Percentiles rank a stretch among this genome's conserved stretches.
Conservation (phyloP, 2,113 vertebrate genomes). For the Microtus montanus region DNA sequence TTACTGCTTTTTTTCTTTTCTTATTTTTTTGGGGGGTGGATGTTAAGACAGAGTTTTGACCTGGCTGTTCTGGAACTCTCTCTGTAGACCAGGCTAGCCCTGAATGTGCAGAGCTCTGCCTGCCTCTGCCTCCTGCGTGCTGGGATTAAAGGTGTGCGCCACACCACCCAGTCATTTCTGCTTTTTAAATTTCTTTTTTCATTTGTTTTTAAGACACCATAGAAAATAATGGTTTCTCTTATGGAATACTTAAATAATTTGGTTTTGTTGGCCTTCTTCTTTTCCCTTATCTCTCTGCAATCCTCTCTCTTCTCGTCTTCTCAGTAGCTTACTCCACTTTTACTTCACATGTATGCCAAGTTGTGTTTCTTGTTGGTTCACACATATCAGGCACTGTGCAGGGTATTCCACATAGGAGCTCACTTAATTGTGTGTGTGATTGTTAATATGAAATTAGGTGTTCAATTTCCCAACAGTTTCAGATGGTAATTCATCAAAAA, state of each 20-base stretch:
- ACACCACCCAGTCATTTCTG: neutral
- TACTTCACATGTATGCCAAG: neutral
- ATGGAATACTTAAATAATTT: neutral
- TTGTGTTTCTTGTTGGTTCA: neutral
- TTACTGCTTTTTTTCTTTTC: neutral
- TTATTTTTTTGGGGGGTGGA: too few relatives aligned
- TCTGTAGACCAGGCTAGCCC: neutral
- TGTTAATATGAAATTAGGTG: slow-evolving; percentile 18
- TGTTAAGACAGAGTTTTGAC: neutral
- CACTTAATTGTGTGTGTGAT: slow-evolving; percentile 1
- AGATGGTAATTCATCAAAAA: slow-evolving; percentile 31
- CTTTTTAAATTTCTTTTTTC: neutral
- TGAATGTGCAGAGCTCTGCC: neutral
- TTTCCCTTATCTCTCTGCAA: neutral
- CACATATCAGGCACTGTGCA: neutral
- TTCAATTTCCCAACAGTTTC: slow-evolving; percentile 23
- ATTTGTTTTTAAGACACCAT: neutral
- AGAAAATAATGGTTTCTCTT: neutral
- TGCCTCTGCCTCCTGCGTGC: neutral
- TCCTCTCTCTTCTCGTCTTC: neutral
- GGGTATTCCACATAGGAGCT: slow-evolving; percentile 3
- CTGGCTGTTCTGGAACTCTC: neutral
- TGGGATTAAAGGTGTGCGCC: neutral
- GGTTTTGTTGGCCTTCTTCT: neutral
- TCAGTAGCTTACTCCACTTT: neutral